Evolutionary conservation across 2,113 vertebrate genomes (phyloP), one percentile per base, ranked within the genome.

Genomic region (Mirounga angustirostris): DNA sequence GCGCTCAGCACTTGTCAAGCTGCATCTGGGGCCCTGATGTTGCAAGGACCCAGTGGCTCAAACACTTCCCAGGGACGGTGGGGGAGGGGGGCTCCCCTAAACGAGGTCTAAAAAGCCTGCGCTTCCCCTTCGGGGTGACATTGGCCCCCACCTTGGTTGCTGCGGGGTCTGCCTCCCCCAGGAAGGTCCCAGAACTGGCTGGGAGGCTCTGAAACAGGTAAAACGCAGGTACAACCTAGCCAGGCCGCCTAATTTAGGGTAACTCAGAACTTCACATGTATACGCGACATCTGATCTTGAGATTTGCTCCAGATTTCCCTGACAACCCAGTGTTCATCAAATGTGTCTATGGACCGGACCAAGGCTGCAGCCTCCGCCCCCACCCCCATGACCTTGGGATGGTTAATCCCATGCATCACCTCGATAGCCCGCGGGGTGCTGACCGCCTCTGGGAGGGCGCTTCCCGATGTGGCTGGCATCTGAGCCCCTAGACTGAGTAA

Each of bases 1-100:
- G 92, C 76, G 74, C 95, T 97, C 78, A 0, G 40, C 88, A 93
- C 98, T 93, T 97, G 98, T 97, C 97, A 96, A 40, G 59, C 81
- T 67, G 46, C 28, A 74, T 96, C 95, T 84, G 76, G 59, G 58
- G 61, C 36, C 74, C 43, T 6, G 50, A 50, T 0, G 0, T 81
- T 50, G 7, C 1, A 2, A 89, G 80, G 69, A 67, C 52, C 10
- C 33, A 0, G 3, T 7, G 16, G 43, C 89, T 69, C 89, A 69
- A 73, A 85, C 18, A 10, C 19, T 81, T 54, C 83, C 58, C 58
- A 21, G 43, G 30, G 33, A 65, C 7, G 67, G 33, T 16, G 7
- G 16, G 16, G 7, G 63, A 1, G 1, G 33, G 33, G 4, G 24
- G 43, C 4, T 56, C n/a, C 61, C 22, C 33, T 8, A 28, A 46